Base-by-base conservation (phyloP, 2,888 invertebrate species). In the Callyntrura sp. region DNA sequence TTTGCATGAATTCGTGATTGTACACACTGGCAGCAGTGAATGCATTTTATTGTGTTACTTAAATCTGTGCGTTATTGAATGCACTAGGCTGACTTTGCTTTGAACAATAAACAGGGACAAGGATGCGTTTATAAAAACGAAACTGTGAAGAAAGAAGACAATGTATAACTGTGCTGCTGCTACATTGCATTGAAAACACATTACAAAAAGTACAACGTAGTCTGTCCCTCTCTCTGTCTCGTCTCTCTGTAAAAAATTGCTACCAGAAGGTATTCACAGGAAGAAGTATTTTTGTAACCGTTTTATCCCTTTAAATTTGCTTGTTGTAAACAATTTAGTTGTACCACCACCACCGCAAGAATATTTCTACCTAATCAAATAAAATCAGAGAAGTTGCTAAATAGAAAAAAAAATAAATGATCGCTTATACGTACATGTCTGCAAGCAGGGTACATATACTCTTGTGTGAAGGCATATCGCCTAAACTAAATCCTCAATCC, bases 1-100 rank as follows among this genome's bases (percentile, higher is more conserved):
- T 62, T 62, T 62, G 23, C 25, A 25, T 62, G 25, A 62, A 62
- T 23, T 6, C 23, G 62, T 62, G 65, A 65, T 35, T 65, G 65
- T 35, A 28, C n/a, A 9, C 35, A 25, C 8, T 25, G 11, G 0
- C 5, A 62, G 8, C 11, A 23, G 23, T 60, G 57, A 60, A 60
- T 60, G 57, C 57, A 60, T 62, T 62, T 62, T 62, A 3, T n/a
- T 25, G 25, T 23, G 25, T 4, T 62, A 62, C 25, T 62, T 12
- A 62, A 23, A 62, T 62, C 62, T 62, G 5, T 25, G 62, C 23
- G 12, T 25, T 9, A 25, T 62, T 62, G 12, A 62, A 62, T 62
- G 62, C 23, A 25, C 17, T 20, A 57, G 11, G 57, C 17, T 57
- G 57, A 57, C 6, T n/a, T 62, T 62, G 62, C 23, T 25, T 25